Percentiles rank a stretch among this genome's conserved stretches.
Conservation (phyloP, 2,113 vertebrate genomes). For the Mionectes macconnelli region DNA sequence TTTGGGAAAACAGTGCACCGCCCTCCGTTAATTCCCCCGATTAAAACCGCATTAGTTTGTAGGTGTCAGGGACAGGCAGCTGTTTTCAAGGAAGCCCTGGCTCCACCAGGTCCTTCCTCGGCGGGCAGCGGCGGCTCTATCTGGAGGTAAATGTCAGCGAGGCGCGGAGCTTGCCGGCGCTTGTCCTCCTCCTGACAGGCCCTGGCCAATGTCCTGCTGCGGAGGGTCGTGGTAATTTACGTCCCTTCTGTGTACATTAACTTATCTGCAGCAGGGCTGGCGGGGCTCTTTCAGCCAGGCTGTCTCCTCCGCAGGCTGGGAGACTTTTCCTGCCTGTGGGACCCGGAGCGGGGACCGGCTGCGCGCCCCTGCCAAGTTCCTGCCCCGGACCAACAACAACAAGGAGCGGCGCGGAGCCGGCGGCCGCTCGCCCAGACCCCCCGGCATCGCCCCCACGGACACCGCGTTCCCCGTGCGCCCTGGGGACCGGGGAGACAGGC, state of each 20-base stretch:
- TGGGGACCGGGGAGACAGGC: not conserved
- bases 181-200: conserved; percentile 95
- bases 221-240: conserved; percentile 97
- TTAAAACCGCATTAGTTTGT: conserved; percentile 76
- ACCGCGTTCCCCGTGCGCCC: not conserved
- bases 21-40: conserved; percentile 74
- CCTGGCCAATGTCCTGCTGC: conserved; percentile 99
- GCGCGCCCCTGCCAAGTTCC: conserved; percentile 80
- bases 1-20: conserved; percentile 58
- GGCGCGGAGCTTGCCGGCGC: conserved; percentile 80
- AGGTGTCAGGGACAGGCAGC: conserved; percentile 81
- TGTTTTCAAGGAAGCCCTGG: conserved; percentile 85
- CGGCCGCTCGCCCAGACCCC: conserved; percentile 71
- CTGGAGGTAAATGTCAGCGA: conserved; percentile 74
- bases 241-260: conserved; percentile 92
- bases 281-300: conserved; percentile 91
- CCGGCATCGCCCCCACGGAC: conserved; percentile 45
- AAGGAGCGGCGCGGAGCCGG: conserved; percentile 75
- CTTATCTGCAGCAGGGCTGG: conserved; percentile 96
- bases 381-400: conserved; percentile 82
- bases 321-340: conserved; percentile 89
- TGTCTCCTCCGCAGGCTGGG: conserved; percentile 92
- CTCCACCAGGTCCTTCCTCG: conserved; percentile 80
- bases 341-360: conserved; percentile 77
- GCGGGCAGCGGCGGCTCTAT: conserved; percentile 70